Conservation (phyloP, 1,140 invertebrate species). For the Octopus bimaculoides region DNA sequence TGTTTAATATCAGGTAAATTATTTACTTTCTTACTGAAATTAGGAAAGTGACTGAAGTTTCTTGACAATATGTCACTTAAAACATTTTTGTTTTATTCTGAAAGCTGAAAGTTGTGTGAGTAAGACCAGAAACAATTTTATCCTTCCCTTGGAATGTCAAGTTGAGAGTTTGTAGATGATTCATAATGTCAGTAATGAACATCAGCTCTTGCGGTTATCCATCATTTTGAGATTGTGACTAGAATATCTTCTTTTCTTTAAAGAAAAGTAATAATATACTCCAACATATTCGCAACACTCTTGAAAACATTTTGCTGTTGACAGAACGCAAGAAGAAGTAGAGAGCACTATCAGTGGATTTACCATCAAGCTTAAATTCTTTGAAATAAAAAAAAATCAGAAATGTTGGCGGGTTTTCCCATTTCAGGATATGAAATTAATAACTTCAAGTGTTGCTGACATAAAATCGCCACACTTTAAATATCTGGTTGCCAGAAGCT, state of each 20-base stretch:
- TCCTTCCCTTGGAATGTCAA: constrained; percentile 3
- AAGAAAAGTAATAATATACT: not conserved
- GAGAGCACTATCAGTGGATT: too few species aligned
- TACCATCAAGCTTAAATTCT: too few species aligned
- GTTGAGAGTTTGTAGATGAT: constrained; percentile 5
- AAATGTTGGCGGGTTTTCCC: too few species aligned
- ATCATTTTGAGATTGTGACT: not conserved
- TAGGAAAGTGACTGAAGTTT: constrained; percentile 6
- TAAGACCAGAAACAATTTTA: constrained; percentile 7
- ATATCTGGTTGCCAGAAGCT: too few species aligned
- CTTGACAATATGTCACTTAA: constrained; percentile 6
- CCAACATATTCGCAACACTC: not conserved
- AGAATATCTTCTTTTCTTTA: not conserved
- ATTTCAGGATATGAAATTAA: too few species aligned
- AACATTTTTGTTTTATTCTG: not conserved
- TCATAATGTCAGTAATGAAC: not conserved
- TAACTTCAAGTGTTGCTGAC: too few species aligned
- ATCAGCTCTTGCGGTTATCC: not conserved
- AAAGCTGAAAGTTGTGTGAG: not conserved
- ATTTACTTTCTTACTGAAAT: not conserved
- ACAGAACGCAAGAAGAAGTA: too few species aligned
- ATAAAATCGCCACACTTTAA: too few species aligned
- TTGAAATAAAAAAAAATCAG: too few species aligned
- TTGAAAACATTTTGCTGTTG: not conserved
- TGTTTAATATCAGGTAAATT: not conserved